phyloP scores from a whole-genome alignment of 2,113 vertebrate genomes.

The Atherinomorus stipes region DNA sequence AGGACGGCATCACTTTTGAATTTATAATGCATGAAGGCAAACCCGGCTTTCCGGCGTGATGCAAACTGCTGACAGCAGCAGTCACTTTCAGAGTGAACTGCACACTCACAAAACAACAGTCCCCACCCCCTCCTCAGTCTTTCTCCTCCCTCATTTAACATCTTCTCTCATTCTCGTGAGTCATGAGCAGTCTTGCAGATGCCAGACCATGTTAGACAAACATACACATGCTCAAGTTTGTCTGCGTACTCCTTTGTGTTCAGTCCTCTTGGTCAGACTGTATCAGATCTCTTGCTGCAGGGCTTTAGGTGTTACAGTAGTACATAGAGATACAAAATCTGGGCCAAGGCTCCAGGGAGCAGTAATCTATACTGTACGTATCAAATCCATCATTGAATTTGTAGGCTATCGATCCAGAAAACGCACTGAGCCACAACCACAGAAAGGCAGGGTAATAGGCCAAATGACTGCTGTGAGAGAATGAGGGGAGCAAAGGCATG shows the following conservation, averaged over 20 bases:
- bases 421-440: constrained; percentile 45
- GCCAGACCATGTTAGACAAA: constrained; percentile 39
- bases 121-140: constrained; percentile 3
- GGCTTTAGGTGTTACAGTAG: constrained; percentile 19
- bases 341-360: constrained; percentile 34
- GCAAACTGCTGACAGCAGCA: constrained; percentile 63
- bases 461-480: constrained; percentile 40
- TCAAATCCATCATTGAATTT: constrained; percentile 64
- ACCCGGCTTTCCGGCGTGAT: constrained; percentile 41
- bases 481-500: constrained; percentile 15
- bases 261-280: constrained; percentile 26
- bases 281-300: constrained; percentile 42
- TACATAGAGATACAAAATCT: constrained; percentile 41
- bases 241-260: constrained; percentile 12
- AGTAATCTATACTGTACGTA: constrained; percentile 41
- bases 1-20: constrained; percentile 20
- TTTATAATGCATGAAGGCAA: constrained; percentile 58
- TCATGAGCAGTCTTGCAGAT: constrained; percentile 26
- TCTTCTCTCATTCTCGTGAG: not conserved
- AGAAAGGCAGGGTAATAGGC: constrained; percentile 49
- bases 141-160: constrained; percentile 15
- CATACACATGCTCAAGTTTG: constrained; percentile 20
- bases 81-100: constrained; percentile 32
- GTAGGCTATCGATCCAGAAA: constrained; percentile 60
- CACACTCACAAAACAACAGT: constrained; percentile 25